Evolutionary conservation across 2,113 vertebrate genomes (phyloP).

Genomic region (Glaucidium brasilianum): DNA sequence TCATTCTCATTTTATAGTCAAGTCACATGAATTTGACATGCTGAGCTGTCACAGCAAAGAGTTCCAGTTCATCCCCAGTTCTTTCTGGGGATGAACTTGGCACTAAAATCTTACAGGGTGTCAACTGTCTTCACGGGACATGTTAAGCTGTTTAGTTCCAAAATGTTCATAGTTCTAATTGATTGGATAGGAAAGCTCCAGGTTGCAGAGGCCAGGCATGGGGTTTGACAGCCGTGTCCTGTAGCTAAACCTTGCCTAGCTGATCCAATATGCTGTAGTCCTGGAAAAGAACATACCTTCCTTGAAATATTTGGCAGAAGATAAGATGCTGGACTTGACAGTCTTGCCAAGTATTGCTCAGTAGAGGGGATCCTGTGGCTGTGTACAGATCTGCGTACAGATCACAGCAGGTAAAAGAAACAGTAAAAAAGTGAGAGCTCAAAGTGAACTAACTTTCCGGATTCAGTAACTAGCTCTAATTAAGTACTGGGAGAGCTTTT

Average conservation of each 20-base stretch:
- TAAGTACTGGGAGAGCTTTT: slow-evolving; percentile 16
- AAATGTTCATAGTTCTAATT: background rate
- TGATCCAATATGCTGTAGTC: background rate
- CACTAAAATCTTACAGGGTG: background rate
- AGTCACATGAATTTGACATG: no score
- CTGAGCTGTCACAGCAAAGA: no score
- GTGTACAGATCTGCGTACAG: no score
- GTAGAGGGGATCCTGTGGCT: background rate
- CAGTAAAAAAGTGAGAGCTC: background rate
- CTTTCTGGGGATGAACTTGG: background rate
- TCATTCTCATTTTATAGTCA: no score
- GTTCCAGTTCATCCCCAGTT: no score
- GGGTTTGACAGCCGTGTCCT: background rate
- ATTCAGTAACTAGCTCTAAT: background rate
- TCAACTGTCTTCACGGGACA: background rate
- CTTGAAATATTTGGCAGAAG: background rate
- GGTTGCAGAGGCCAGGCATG: background rate
- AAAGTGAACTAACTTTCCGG: background rate
- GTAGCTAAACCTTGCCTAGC: background rate
- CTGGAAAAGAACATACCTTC: background rate
- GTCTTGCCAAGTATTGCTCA: background rate
- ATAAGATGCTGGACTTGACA: background rate
- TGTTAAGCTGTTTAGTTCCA: background rate
- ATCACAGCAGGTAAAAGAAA: background rate
- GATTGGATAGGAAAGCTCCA: background rate